Base-by-base conservation (phyloP, 1,140 invertebrate genomes). In the Sogatella furcifera region DNA sequence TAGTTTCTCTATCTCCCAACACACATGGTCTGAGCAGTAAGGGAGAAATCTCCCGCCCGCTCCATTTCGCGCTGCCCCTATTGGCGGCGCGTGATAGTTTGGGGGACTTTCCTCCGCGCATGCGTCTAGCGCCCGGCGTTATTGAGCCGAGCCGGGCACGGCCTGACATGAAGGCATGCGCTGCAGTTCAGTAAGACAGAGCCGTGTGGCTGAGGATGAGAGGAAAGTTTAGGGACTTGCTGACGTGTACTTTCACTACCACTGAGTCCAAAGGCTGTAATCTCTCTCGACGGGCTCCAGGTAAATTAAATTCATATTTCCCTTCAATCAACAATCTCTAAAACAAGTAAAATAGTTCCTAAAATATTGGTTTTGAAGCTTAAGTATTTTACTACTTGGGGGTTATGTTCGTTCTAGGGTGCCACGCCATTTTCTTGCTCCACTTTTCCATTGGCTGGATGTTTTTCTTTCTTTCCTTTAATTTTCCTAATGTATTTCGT, bases 191-290 rank as follows among this genome's bases (percentile, higher is more conserved):
- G 14, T 59, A 59, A 15, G 52, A 49, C 21, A n/a, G 19, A 49
- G 57, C 57, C 57, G 57, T 14, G n/a, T 9, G 61, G 61, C 61
- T 43, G 57, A 62, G 28, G 38, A 62, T 62, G 61, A 62, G 61
- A 62, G 61, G 57, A 24, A 62, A 58, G 49, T 34, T 62, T 41
- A 57, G 52, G 34, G 61, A 62, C 19, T 38, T 62, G 41, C 42
- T 62, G 17, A 52, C 56, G 22, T 57, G 54, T 61, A 52, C 61
- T 10, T 62, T 59, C 28, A 38, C 34, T 38, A 38, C 55, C 11
- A 52, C 43, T 44, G 61, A 62, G 14, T 34, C 56, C 41, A 54
- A 43, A 22, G 17, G 41, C 21, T 41, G 43, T 15, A 56, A 38
- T 38, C 34, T 38, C 49, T 34, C 55, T 19, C 55, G 55, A 15